Evolutionary conservation across 2,797 vertebrate genomes (phyloP).

Genomic region (Orestias chungarensis): DNA sequence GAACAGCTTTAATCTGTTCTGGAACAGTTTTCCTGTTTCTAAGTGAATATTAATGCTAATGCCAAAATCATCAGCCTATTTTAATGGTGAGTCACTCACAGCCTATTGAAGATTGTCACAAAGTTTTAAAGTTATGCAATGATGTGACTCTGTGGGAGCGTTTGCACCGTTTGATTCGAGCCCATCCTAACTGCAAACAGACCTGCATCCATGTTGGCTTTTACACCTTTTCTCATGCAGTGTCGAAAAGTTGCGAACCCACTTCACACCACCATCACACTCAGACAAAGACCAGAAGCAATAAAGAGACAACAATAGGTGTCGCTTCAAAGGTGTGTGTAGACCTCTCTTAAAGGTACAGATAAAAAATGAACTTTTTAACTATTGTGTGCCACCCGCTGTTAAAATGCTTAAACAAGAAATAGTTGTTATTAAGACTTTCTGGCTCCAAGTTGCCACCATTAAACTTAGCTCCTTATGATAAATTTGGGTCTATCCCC

Average conservation of each 20-base stretch:
- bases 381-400: neutral
- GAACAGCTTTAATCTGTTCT: neutral
- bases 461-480: neutral
- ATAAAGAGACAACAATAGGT: constrained; percentile 64
- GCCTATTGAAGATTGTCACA: neutral
- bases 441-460: neutral
- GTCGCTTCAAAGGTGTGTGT: constrained; percentile 44
- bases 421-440: neutral
- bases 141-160: neutral
- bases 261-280: constrained; percentile 57
- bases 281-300: constrained; percentile 50
- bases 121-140: constrained; percentile 20
- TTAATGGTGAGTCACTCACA: constrained; percentile 27
- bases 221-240: constrained; percentile 71
- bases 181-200: constrained; percentile 42
- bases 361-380: neutral
- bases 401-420: neutral
- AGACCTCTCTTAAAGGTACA: neutral
- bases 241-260: constrained; percentile 60
- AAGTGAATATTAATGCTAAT: neutral
- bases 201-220: constrained; percentile 30
- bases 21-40: constrained; percentile 1
- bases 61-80: neutral
- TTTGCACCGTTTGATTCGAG: neutral
- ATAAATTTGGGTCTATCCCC: neutral